Evolutionary conservation across 1,140 invertebrate genomes (phyloP).

Genomic region (Pygmarrhopalites habei): DNA sequence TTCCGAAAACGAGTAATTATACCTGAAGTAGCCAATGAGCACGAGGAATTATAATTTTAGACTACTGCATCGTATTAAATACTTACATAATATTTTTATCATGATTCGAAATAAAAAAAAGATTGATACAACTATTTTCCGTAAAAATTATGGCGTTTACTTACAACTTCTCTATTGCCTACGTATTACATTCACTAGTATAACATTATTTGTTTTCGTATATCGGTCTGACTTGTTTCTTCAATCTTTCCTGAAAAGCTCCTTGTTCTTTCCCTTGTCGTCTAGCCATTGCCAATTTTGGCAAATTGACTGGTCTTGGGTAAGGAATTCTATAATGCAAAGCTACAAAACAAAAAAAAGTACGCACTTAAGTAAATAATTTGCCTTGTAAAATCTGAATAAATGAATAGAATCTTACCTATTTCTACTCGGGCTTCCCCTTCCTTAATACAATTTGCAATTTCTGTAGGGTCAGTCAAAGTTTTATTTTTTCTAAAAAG

Average conservation of each 20-base stretch:
- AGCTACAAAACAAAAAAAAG: conserved; percentile 27
- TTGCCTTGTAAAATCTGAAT: background rate
- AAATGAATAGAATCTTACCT: conserved; percentile 33
- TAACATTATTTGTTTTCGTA: conserved; percentile 31
- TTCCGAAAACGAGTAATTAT: conserved; percentile 51
- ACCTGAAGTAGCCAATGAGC: background rate
- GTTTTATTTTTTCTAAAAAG: conserved; percentile 36
- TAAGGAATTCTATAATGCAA: conserved; percentile 40
- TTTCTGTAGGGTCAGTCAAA: conserved; percentile 29
- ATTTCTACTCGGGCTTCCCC: conserved; percentile 39
- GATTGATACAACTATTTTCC: too few species aligned
- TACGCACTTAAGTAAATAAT: background rate
- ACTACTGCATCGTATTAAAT: too few species aligned
- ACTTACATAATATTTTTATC: too few species aligned
- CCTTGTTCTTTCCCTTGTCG: conserved; percentile 37
- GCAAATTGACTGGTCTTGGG: conserved; percentile 39
- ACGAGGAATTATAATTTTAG: too few species aligned
- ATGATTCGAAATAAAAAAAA: too few species aligned
- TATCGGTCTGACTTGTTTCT: conserved; percentile 36
- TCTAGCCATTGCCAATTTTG: conserved; percentile 31
- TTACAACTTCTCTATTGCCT: too few species aligned
- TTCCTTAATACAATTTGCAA: conserved; percentile 35
- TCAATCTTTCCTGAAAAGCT: conserved; percentile 26
- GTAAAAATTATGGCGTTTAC: too few species aligned
- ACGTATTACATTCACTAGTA: background rate